These are phyloP conservation scores for Drosophila guanche DNA, from an alignment of 1,140 invertebrate genomes.

Conservation along the genomic window DNA sequence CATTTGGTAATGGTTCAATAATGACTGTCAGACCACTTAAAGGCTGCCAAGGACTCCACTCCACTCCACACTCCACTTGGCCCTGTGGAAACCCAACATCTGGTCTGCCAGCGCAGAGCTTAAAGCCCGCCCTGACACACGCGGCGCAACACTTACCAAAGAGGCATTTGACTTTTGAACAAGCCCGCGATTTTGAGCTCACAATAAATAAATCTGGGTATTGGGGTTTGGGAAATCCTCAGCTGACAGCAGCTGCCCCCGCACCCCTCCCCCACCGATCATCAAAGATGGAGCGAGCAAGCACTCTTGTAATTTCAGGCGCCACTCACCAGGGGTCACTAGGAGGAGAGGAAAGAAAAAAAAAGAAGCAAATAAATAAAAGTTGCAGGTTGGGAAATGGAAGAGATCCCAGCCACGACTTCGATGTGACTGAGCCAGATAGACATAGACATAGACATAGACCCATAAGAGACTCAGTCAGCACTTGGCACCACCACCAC, in stretches of 20 bases:
- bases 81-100: slow-evolving; percentile 61
- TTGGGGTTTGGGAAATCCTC: no score
- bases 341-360: slow-evolving; percentile 17
- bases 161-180: slow-evolving; percentile 18
- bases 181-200: neutral
- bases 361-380: slow-evolving; percentile 37
- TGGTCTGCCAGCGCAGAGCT: slow-evolving; percentile 15
- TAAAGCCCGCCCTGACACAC: neutral
- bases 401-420: slow-evolving; percentile 69
- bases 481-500: slow-evolving; percentile 29
- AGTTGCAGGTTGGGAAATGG: slow-evolving; percentile 52
- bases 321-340: slow-evolving; percentile 69
- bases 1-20: slow-evolving; percentile 79
- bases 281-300: neutral
- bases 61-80: no score
- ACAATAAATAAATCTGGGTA: no score
- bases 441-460: slow-evolving; percentile 36
- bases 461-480: slow-evolving; percentile 27
- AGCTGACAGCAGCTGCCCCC: no score
- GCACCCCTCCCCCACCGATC: no score
- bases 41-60: slow-evolving; percentile 44
- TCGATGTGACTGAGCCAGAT: slow-evolving; percentile 74
- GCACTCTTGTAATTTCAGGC: slow-evolving; percentile 64
- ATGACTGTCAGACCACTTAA: slow-evolving; percentile 67
- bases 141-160: slow-evolving; percentile 19